Conservation (phyloP, 64 coral and sea anemone species). For the Platygyra sinensis region DNA sequence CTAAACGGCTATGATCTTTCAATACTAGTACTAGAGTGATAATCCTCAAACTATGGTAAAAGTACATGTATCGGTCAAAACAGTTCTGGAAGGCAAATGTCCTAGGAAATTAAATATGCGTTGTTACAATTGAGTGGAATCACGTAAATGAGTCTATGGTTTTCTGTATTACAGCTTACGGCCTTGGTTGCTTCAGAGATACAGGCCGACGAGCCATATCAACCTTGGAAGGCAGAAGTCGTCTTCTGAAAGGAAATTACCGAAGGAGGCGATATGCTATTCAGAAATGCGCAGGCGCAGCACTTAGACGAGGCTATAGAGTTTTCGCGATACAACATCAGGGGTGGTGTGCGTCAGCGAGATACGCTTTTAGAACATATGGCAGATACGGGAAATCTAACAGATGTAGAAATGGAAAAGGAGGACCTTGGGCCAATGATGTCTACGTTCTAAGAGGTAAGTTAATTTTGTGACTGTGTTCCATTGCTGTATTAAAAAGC, state of each 20-base stretch:
- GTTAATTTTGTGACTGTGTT: not conserved
- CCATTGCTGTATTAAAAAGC: not conserved
- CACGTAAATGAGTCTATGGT: not conserved
- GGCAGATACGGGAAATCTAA: constrained; percentile 42
- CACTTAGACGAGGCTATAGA: constrained; percentile 20
- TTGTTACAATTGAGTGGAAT: no score
- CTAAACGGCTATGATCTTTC: no score
- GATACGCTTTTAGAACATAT: constrained; percentile 19
- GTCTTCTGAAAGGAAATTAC: constrained; percentile 30
- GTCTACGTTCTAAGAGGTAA: constrained; percentile 48
- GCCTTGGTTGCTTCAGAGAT: constrained; percentile 62
- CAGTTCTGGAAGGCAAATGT: no score
- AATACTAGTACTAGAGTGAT: no score
- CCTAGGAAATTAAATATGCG: no score
- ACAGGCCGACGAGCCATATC: constrained; percentile 25
- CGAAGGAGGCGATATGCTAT: constrained; percentile 5
- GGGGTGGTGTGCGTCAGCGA: constrained; percentile 43
- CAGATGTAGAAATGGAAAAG: constrained; percentile 41
- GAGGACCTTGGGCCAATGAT: constrained; percentile 68
- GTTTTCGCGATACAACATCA: constrained; percentile 58
- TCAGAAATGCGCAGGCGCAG: constrained; percentile 44
- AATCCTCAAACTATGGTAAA: no score
- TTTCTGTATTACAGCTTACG: not conserved
- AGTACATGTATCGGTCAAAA: no score
- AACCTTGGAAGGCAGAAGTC: constrained; percentile 34